Evolutionary conservation across 2,113 vertebrate species (phyloP), one percentile per base, ranked within the genome.

Genomic region (Orthochromis indermauri): DNA sequence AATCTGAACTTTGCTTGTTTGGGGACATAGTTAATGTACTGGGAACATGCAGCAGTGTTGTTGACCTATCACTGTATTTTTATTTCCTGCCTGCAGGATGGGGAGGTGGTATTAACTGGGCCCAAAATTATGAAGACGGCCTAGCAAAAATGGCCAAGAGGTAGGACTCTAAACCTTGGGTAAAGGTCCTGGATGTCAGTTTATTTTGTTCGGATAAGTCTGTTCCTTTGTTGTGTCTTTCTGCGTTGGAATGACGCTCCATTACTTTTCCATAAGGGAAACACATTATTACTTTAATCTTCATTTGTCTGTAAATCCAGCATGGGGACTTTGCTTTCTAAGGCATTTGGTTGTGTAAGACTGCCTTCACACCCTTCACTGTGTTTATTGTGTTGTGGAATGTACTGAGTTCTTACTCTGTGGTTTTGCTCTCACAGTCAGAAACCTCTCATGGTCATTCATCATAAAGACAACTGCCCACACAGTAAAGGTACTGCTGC

Each of bases 401-500:
- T 89, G 89, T 86, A 78, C 71, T 55, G 11, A 86, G 4, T 79
- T 84, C 63, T 63, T 55, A 90, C 78, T 90, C 84, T 81, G 54
- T 86, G 37, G 26, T 91, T 89, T 88, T 81, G 19, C 12, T 89
- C 80, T 49, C 79, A 47, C 91, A 99, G 98, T 90, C 95, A 97
- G 61, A 98, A 97, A 89, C 98, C 98, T 5, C 57, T 98, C 93
- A 98, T 98, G 96, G 89, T 96, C 85, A 98, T 98, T 94, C 97
- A 97, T 94, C 98, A 98, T 90, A 90, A 95, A 86, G 96, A 97
- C 4, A 92, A 97, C 2, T 98, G 98, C 88, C 96, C 96, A n/a
- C 94, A 97, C 82, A 96, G 97, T 91, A 94, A 97, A 98, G 97
- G 97, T 98, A 97, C 61, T 16, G 82, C 68, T 53, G 37, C 10